These are phyloP conservation scores for Physella acuta DNA, from an alignment of 1,140 invertebrate genomes.

Conservation along the genomic window DNA sequence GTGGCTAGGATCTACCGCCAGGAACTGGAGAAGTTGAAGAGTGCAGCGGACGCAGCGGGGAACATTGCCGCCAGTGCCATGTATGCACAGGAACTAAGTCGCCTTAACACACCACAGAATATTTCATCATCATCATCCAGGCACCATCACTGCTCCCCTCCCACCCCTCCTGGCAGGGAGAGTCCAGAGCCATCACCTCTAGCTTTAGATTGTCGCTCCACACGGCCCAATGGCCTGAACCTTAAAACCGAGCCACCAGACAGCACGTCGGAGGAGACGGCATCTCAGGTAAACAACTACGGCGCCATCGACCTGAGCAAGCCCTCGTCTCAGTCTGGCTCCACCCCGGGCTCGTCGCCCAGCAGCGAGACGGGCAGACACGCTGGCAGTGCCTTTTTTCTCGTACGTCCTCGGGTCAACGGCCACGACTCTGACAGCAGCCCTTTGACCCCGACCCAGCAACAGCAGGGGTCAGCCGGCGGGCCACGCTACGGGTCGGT, in stretches of 20 bases:
- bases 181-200: conserved; percentile 10
- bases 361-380: conserved; percentile 60
- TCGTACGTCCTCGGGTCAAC: conserved; percentile 69
- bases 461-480: conserved; percentile 70
- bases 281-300: conserved; percentile 36
- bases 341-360: conserved; percentile 42
- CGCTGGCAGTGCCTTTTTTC: conserved; percentile 79
- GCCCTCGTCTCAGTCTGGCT: conserved; percentile 40
- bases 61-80: conserved; percentile 74
- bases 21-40: conserved; percentile 81
- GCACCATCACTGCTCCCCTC: background rate
- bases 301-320: conserved; percentile 52
- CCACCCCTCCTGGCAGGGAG: conserved; percentile 6
- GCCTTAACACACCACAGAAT: conserved; percentile 32
- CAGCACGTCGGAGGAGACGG: conserved; percentile 40
- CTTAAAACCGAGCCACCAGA: conserved; percentile 50
- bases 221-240: conserved; percentile 24
- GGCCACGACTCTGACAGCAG: conserved; percentile 57
- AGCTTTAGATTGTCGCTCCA: conserved; percentile 18
- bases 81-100: conserved; percentile 54
- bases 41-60: conserved; percentile 69
- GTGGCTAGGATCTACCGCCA: conserved; percentile 96
- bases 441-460: conserved; percentile 29
- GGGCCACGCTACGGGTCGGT: conserved; percentile 21
- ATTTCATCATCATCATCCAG: conserved; percentile 1